Evolutionary conservation across 2,113 vertebrate species (phyloP).

Genomic region (Hylia prasina): DNA sequence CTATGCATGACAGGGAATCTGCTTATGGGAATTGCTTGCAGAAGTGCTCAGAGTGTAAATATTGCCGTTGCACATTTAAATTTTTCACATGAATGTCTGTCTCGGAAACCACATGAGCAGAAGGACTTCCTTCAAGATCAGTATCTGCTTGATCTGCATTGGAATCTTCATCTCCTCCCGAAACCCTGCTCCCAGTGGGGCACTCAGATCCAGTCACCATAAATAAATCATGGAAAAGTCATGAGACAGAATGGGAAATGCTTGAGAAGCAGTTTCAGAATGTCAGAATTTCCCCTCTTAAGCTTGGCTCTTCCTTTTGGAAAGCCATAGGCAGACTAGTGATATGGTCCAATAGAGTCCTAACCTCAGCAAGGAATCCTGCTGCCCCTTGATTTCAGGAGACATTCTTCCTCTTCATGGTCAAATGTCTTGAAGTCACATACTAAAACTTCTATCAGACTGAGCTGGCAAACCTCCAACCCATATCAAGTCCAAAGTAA

Average conservation of each 20-base stretch:
- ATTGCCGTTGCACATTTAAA: background rate
- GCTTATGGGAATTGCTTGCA: background rate
- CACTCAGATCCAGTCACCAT: background rate
- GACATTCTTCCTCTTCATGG: background rate
- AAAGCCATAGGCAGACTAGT: background rate
- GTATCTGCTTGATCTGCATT: background rate
- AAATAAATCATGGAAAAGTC: background rate
- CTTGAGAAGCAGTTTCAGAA: background rate
- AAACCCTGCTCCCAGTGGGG: background rate
- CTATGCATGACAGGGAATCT: rapidly evolving
- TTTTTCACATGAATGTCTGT: background rate
- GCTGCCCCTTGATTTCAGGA: background rate
- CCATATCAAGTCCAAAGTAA: background rate
- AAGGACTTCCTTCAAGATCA: background rate
- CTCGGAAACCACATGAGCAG: background rate
- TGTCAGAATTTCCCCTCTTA: background rate
- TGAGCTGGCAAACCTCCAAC: background rate
- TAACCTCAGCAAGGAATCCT: background rate
- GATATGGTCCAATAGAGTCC: background rate
- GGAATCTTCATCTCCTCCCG: background rate
- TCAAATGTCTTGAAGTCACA: background rate
- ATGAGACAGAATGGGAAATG: background rate
- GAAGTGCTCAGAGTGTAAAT: background rate
- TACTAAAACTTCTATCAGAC: background rate
- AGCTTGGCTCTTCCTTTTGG: background rate